phyloP scores from a whole-genome alignment of 1,140 invertebrate genomes.

The Brachionus sp. region DNA sequence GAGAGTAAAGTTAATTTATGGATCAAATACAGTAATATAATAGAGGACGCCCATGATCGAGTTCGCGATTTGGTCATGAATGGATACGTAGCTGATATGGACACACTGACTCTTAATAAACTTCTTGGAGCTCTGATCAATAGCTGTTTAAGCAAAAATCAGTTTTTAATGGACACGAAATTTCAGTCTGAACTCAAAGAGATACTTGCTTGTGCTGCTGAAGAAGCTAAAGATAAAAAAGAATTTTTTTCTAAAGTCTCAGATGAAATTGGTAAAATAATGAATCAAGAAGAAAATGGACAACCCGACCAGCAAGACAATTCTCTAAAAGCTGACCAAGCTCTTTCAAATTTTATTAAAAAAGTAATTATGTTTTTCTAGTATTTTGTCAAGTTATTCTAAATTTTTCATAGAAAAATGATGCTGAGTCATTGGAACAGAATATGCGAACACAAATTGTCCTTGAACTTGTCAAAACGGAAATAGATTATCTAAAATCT shows the following conservation, averaged over 20 bases:
- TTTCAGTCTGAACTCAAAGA: slow-evolving; percentile 3
- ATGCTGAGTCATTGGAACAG: slow-evolving; percentile 8
- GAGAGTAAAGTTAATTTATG: slow-evolving; percentile 11
- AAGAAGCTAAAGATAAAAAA: background rate
- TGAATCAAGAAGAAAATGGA: background rate
- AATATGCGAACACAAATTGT: slow-evolving; percentile 25
- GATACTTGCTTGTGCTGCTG: background rate
- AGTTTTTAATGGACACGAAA: background rate
- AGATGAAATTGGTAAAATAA: background rate
- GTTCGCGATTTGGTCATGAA: slow-evolving; percentile 14
- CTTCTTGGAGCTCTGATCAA: background rate
- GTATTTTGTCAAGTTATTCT: background rate
- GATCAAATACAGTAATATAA: slow-evolving; percentile 15
- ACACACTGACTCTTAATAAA: background rate
- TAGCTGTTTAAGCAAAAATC: background rate
- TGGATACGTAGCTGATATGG: background rate
- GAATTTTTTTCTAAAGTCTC: background rate
- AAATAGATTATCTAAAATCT: slow-evolving; percentile 17
- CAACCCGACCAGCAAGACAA: background rate
- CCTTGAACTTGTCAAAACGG: slow-evolving; percentile 19
- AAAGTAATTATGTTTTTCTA: background rate
- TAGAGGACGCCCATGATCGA: background rate
- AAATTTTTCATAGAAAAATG: background rate
- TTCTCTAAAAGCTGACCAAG: background rate
- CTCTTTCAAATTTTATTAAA: slow-evolving; percentile 1